These are phyloP conservation scores for Clarias magur DNA, from an alignment of 2,113 vertebrate genomes.

Conservation along the genomic window DNA sequence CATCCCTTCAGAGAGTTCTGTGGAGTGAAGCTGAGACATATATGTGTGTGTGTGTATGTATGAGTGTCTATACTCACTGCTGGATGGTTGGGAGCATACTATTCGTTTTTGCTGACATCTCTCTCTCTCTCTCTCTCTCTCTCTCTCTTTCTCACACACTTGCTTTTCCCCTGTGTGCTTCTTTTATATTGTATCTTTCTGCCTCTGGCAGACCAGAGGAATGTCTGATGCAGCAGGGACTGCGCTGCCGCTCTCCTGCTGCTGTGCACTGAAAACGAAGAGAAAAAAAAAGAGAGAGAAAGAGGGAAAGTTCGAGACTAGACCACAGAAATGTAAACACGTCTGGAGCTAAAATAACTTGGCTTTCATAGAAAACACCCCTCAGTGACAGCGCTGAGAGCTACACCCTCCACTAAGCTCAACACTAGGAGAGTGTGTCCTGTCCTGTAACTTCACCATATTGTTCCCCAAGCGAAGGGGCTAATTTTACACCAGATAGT, in stretches of 20 bases:
- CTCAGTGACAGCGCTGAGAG: slow-evolving; percentile 84
- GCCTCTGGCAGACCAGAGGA: slow-evolving; percentile 89
- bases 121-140: slow-evolving; percentile 58
- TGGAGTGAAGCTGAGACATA: background rate
- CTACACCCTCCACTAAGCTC: slow-evolving; percentile 79
- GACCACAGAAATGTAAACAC: slow-evolving; percentile 96
- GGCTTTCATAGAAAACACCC: slow-evolving; percentile 89
- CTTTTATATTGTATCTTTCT: slow-evolving; percentile 62
- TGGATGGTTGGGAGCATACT: background rate
- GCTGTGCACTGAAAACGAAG: slow-evolving; percentile 78
- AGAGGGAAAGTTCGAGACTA: slow-evolving; percentile 91
- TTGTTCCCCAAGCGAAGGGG: slow-evolving; percentile 40
- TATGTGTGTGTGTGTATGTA: background rate
- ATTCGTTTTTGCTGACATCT: slow-evolving; percentile 50
- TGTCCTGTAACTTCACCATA: slow-evolving; percentile 51
- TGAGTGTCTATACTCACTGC: background rate
- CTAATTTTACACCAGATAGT: background rate
- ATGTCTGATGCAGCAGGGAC: slow-evolving; percentile 85
- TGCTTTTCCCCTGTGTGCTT: slow-evolving; percentile 51
- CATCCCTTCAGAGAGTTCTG: background rate
- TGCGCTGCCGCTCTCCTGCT: slow-evolving; percentile 79
- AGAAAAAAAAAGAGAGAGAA: slow-evolving; percentile 77
- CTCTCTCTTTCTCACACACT: slow-evolving; percentile 10
- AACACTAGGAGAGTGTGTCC: slow-evolving; percentile 67
- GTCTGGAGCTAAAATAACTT: slow-evolving; percentile 93